These are phyloP conservation scores for Temnothorax curvispinosus DNA, from an alignment of 1,140 invertebrate genomes.

Conservation along the genomic window DNA sequence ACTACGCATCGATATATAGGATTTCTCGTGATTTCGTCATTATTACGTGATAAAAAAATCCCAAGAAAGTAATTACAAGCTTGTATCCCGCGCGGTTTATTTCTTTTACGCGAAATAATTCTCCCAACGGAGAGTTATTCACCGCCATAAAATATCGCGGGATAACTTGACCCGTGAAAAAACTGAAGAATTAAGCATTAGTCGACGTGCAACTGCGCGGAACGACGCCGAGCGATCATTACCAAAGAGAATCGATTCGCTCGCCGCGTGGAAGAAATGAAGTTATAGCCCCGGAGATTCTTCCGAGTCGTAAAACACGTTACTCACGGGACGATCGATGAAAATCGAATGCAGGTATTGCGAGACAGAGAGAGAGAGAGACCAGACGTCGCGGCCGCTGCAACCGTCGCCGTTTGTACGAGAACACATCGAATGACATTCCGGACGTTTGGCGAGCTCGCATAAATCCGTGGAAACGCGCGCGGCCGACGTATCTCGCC, in stretches of 20 bases:
- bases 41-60: not conserved
- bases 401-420: slow-evolving; percentile 59
- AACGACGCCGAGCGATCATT: slow-evolving; percentile 32
- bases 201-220: slow-evolving; percentile 1
- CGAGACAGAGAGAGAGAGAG: slow-evolving; percentile 29
- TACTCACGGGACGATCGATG: slow-evolving; percentile 44
- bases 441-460: slow-evolving; percentile 56
- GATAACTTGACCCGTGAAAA: not conserved
- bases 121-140: not conserved
- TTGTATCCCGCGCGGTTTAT: not conserved
- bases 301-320: slow-evolving; percentile 55
- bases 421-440: slow-evolving; percentile 62
- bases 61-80: not conserved
- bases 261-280: slow-evolving; percentile 34
- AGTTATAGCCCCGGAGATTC: slow-evolving; percentile 51
- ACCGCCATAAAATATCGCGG: not conserved
- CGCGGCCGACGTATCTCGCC: slow-evolving; percentile 44
- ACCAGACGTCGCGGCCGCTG: slow-evolving; percentile 11
- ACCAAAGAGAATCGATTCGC: slow-evolving; percentile 59
- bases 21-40: not conserved
- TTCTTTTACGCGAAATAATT: not conserved
- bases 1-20: not conserved
- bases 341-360: slow-evolving; percentile 58
- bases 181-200: slow-evolving; percentile 9
- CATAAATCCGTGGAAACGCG: slow-evolving; percentile 60